Evolutionary conservation across 2,113 vertebrate genomes (phyloP).

Genomic region (Triplophysa dalaica): DNA sequence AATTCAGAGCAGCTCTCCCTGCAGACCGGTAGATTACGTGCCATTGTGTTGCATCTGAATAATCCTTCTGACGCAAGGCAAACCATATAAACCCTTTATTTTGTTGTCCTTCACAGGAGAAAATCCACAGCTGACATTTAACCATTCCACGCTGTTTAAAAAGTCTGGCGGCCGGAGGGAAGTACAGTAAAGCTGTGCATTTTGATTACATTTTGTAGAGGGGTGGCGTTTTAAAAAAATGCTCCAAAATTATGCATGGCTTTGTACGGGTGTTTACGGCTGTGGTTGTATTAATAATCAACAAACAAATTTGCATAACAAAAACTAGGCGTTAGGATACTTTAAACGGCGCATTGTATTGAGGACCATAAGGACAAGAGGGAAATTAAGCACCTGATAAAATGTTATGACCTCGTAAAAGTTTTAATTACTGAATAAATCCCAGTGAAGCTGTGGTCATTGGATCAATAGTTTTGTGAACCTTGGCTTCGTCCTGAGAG

Average conservation of each 20-base stretch:
- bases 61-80: slow-evolving; percentile 71
- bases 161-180: slow-evolving; percentile 58
- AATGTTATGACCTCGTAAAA: slow-evolving; percentile 40
- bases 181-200: slow-evolving; percentile 24
- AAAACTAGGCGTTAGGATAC: neutral
- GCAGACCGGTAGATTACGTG: slow-evolving; percentile 75
- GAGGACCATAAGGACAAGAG: slow-evolving; percentile 16
- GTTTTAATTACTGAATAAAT: slow-evolving; percentile 56
- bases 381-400: slow-evolving; percentile 45
- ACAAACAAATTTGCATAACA: neutral
- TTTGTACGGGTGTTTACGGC: neutral
- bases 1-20: slow-evolving; percentile 69
- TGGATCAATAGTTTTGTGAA: slow-evolving; percentile 49
- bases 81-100: slow-evolving; percentile 68
- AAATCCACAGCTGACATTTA: slow-evolving; percentile 73
- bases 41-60: slow-evolving; percentile 71
- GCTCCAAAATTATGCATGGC: neutral
- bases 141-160: slow-evolving; percentile 67
- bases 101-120: slow-evolving; percentile 73
- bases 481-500: slow-evolving; percentile 27
- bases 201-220: neutral
- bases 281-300: too few species aligned
- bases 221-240: neutral
- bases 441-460: slow-evolving; percentile 35
- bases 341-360: neutral